Conservation (phyloP, 2,113 vertebrate species). For the Phalacrocorax pelagicus region DNA sequence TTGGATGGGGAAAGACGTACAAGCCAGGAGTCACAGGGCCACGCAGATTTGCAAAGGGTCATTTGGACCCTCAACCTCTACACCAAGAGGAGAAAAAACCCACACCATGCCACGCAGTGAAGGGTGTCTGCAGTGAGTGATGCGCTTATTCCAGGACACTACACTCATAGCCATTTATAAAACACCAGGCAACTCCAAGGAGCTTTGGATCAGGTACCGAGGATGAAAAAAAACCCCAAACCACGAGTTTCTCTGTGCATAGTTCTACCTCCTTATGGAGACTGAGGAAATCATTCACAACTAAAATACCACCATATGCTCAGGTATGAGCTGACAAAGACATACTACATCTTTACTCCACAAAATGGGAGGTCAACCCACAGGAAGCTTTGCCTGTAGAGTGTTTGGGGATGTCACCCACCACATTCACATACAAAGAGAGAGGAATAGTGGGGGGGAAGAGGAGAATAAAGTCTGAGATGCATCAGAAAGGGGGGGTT, state of each 20-base stretch:
- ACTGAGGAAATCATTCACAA: neutral
- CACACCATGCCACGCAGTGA: rapidly evolving
- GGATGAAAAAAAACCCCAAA: neutral
- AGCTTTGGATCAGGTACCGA: neutral
- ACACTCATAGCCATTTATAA: neutral
- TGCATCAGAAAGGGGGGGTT: neutral
- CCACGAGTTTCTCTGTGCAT: neutral
- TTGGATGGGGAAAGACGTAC: neutral
- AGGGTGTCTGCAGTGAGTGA: neutral
- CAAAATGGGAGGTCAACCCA: neutral
- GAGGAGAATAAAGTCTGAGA: neutral
- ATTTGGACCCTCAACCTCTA: neutral
- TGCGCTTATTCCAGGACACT: neutral
- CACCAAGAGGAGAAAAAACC: neutral
- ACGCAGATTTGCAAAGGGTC: neutral
- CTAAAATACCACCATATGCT: neutral
- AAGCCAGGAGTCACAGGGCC: neutral
- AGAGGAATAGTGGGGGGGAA: neutral
- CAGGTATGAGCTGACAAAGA: neutral
- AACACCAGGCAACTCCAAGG: neutral
- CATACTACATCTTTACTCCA: neutral
- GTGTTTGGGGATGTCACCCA: neutral
- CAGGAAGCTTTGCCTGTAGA: neutral
- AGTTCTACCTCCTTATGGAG: neutral
- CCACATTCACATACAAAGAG: neutral